Base-by-base conservation (phyloP, 2,888 invertebrate genomes). In the Stegana nigrithorax region DNA sequence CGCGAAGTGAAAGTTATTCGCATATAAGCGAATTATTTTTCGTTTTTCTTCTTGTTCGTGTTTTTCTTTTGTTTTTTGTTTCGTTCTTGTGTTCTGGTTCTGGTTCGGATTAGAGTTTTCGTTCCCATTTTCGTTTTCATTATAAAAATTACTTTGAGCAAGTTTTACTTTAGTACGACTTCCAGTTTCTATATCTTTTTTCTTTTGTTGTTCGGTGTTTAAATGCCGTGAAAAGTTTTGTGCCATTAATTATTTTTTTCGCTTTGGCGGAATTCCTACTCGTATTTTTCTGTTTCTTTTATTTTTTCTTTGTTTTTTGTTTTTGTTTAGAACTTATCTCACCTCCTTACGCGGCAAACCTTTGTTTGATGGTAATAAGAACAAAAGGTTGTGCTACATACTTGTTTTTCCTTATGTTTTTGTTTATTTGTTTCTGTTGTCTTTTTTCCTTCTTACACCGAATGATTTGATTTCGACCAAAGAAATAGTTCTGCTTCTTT, bases 121-220 rank as follows among this genome's bases (percentile, higher is more conserved):
- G n/a, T n/a, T n/a, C n/a, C n/a, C n/a, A n/a, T n/a, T n/a, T n/a
- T n/a, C n/a, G n/a, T n/a, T n/a, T n/a, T n/a, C n/a, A n/a, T n/a
- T n/a, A n/a, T n/a, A n/a, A n/a, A n/a, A 39, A 39, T 39, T 39
- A 39, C 39, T 39, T 39, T 39, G 39, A 39, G 39, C 39, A 39
- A 39, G 39, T 39, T 39, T 39, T 39, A 39, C 45, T 64, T 65
- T 53, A 58, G 26, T 47, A 55, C 39, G 29, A 55, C 17, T 57
- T 62, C 44, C 44, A 44, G 8, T 36, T 36, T 36, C 12, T 10
- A n/a, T 36, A n/a, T n/a, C 10, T 8, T 44, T 44, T 44, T 44
- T 29, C 44, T n/a, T 44, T 44, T 17, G 14, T n/a, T 44, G n/a
- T 17, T 44, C 17, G 17, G 12, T 44, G 8, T 44, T 44, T 8